Conservation (phyloP, 2,888 invertebrate species). For the Luffia ferchaultella region DNA sequence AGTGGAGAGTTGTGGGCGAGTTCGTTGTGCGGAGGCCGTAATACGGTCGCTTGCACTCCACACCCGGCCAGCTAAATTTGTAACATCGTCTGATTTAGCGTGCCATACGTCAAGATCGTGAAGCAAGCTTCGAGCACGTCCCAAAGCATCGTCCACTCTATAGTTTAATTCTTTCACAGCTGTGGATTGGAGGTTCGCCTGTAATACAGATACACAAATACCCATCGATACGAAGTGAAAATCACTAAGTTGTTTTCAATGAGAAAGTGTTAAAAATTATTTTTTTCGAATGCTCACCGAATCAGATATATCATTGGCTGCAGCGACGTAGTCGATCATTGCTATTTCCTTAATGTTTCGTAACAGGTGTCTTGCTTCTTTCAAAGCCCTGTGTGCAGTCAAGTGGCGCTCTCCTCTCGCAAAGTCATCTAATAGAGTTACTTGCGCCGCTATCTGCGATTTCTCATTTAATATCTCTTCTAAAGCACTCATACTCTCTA, state of each 20-base stretch:
- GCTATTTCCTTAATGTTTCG: conserved; percentile 42
- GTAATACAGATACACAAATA: no score
- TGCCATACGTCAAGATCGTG: conserved; percentile 36
- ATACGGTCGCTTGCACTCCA: conserved; percentile 55
- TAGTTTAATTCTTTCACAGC: conserved; percentile 46
- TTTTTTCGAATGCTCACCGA: conserved; percentile 29
- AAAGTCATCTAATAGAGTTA: conserved; percentile 56
- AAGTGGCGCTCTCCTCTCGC: conserved; percentile 51
- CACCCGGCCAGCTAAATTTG: conserved; percentile 47
- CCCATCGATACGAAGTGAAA: no score
- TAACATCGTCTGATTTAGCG: conserved; percentile 46
- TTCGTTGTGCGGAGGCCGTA: conserved; percentile 50
- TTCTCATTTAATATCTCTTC: conserved; percentile 43
- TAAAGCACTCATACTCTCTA: conserved; percentile 47
- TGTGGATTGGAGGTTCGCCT: conserved; percentile 54
- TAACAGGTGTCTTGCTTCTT: conserved; percentile 47
- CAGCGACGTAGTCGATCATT: conserved; percentile 40
- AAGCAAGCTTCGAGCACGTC: conserved; percentile 28
- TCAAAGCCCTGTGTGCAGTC: conserved; percentile 49
- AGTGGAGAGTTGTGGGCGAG: conserved; percentile 33
- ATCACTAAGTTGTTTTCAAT: no score
- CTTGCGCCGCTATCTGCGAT: conserved; percentile 35
- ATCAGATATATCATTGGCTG: conserved; percentile 47
- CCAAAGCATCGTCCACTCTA: conserved; percentile 33
- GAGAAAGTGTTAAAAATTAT: no score